A percentile compares a stretch with the other conserved stretches of the same genome.
These are phyloP conservation scores for Hoplostethus mediterraneus DNA, from an alignment of 2,797 vertebrate species.

Conservation along the genomic window DNA sequence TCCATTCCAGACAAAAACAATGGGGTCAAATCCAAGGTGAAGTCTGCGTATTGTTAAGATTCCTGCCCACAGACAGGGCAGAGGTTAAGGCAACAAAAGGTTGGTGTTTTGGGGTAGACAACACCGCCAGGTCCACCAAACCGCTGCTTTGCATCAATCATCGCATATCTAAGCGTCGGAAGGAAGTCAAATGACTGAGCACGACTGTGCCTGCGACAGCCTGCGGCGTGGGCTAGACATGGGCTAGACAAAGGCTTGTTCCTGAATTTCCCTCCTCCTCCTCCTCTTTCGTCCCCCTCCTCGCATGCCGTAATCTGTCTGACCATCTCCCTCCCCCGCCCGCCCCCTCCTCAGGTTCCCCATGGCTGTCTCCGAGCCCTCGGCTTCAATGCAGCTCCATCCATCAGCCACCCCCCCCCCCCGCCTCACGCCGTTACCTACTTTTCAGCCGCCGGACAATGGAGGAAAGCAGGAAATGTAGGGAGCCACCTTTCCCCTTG, in stretches of 20 bases:
- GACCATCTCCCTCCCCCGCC: conserved; percentile 45
- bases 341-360: conserved; percentile 46
- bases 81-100: conserved; percentile 51
- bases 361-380: conserved; percentile 6
- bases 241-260: conserved; percentile 2
- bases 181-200: conserved; percentile 48
- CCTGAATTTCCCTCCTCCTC: conserved; percentile 1
- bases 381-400: conserved; percentile 41
- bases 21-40: conserved; percentile 70
- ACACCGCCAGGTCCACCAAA: conserved; percentile 23
- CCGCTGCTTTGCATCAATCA: conserved; percentile 53
- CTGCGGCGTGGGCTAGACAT: conserved; percentile 1
- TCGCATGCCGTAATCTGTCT: conserved; percentile 52
- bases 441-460: conserved; percentile 60
- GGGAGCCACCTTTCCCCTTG: conserved; percentile 33
- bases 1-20: conserved; percentile 52
- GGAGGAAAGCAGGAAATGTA: conserved; percentile 44
- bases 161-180: conserved; percentile 24
- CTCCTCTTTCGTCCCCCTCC: conserved; percentile 30
- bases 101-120: neutral
- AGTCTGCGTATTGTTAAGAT: conserved; percentile 26
- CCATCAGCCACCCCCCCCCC: conserved; percentile 53
- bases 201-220: conserved; percentile 37
- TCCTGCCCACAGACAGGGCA: conserved; percentile 27
- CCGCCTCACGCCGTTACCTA: conserved; percentile 22